Evolutionary conservation across 2,797 vertebrate species (phyloP).

Genomic region (Melanotaenia nigrans): DNA sequence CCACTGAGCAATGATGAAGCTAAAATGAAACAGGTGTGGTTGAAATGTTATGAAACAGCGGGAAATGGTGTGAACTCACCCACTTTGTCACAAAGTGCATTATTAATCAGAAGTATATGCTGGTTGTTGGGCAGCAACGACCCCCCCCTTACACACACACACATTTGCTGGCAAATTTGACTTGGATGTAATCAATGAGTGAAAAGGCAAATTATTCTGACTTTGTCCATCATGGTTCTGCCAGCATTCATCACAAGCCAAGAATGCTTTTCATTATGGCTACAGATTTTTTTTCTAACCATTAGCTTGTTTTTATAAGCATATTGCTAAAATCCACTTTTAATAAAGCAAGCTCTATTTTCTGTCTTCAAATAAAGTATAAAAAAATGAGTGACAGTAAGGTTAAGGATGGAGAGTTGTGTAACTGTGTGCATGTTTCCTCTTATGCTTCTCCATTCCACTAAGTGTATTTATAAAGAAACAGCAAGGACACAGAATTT

Average conservation of each 20-base stretch:
- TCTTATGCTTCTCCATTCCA: slow-evolving; percentile 46
- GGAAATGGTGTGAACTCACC: no score
- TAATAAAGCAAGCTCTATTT: slow-evolving; percentile 19
- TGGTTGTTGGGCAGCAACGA: background rate
- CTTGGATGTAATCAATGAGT: background rate
- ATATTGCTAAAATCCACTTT: slow-evolving; percentile 19
- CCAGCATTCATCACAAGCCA: background rate
- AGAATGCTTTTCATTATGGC: background rate
- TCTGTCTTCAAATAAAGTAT: slow-evolving; percentile 24
- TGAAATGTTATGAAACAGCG: no score
- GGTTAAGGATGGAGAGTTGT: slow-evolving; percentile 12
- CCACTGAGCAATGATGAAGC: no score
- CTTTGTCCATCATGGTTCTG: background rate
- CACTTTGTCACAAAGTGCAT: no score
- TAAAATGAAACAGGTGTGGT: no score
- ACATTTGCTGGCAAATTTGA: background rate
- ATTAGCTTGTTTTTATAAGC: background rate
- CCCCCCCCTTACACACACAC: no score
- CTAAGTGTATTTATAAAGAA: slow-evolving; percentile 68
- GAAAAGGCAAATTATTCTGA: background rate
- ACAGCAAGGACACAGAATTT: slow-evolving; percentile 55
- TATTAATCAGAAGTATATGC: background rate
- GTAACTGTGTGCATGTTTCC: slow-evolving; percentile 5
- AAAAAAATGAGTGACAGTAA: slow-evolving; percentile 25
- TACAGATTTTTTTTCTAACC: background rate